Percentiles rank a stretch among this genome's conserved stretches.
phyloP scores from a whole-genome alignment of 2,888 invertebrate species.

The Operophtera brumata region DNA sequence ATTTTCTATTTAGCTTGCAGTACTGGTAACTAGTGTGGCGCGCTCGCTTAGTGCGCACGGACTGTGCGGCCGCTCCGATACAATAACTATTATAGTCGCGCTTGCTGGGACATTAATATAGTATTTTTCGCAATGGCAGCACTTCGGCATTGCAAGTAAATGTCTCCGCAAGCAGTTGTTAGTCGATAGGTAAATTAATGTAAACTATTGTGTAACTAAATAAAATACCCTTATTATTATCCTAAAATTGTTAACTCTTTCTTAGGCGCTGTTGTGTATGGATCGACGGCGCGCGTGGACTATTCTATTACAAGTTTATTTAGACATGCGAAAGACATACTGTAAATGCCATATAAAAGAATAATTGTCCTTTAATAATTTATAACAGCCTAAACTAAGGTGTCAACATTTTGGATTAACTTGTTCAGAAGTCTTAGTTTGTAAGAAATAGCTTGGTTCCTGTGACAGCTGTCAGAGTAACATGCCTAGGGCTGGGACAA shows the following conservation, averaged over 20 bases:
- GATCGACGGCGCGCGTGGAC: conserved; percentile 58
- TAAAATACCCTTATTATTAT: conserved; percentile 67
- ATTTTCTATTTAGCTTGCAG: conserved; percentile 44
- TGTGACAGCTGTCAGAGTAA: too few species aligned
- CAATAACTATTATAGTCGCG: conserved; percentile 60
- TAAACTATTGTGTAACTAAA: conserved; percentile 63
- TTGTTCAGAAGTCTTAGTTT: too few species aligned
- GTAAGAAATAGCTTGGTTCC: too few species aligned
- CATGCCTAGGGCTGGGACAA: too few species aligned
- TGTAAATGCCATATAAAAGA: too few species aligned
- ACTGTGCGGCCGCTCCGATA: conserved; percentile 50
- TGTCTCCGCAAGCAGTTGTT: conserved; percentile 57
- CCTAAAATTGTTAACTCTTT: conserved; percentile 79
- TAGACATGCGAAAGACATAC: neutral
- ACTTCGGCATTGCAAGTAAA: conserved; percentile 23
- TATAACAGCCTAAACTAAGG: too few species aligned
- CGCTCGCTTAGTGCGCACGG: conserved; percentile 38
- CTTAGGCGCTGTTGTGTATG: conserved; percentile 78
- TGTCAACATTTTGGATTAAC: too few species aligned
- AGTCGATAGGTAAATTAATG: conserved; percentile 58
- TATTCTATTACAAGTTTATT: conserved; percentile 2
- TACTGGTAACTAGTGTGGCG: conserved; percentile 11
- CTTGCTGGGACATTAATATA: conserved; percentile 56
- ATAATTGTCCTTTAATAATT: too few species aligned
- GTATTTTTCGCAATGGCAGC: conserved; percentile 25